Evolutionary conservation across 2,797 vertebrate genomes (phyloP).

Genomic region (Ciconia nigra): DNA sequence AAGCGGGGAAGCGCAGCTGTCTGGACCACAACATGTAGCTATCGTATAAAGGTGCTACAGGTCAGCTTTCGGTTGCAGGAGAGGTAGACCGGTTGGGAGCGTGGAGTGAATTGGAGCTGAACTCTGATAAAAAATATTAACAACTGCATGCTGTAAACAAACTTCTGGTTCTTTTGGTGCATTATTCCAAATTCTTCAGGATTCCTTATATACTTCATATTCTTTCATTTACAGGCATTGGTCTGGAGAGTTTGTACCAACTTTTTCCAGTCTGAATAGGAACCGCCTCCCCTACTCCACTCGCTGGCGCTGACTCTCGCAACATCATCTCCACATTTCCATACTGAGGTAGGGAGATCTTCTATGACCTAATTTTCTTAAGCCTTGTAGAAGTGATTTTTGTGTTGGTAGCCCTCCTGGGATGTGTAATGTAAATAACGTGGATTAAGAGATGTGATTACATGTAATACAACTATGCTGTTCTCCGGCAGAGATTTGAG

Average conservation of each 20-base stretch:
- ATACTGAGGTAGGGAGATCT: conserved; percentile 44
- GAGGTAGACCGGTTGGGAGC: not conserved
- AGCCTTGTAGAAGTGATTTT: not conserved
- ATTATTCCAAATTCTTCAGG: not conserved
- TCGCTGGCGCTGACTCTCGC: not conserved
- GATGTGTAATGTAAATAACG: not conserved
- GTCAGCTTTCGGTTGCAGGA: not conserved
- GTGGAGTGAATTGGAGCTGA: not conserved
- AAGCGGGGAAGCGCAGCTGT: not conserved
- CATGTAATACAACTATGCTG: not conserved
- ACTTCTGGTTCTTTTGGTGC: not conserved
- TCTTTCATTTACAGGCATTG: conserved; percentile 43
- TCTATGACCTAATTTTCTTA: not conserved
- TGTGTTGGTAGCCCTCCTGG: not conserved
- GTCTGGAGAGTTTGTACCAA: not conserved
- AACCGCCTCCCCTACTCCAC: not conserved
- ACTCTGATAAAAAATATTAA: not conserved
- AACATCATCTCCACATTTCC: not conserved
- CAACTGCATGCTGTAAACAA: not conserved
- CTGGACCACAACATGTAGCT: not conserved
- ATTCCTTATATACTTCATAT: not conserved
- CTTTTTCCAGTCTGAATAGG: not conserved
- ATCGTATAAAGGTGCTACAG: not conserved
- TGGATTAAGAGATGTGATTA: not conserved
- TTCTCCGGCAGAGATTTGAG: not conserved